Base-by-base conservation (phyloP, 2,888 invertebrate genomes). In the Dicroscelio sp. region DNA sequence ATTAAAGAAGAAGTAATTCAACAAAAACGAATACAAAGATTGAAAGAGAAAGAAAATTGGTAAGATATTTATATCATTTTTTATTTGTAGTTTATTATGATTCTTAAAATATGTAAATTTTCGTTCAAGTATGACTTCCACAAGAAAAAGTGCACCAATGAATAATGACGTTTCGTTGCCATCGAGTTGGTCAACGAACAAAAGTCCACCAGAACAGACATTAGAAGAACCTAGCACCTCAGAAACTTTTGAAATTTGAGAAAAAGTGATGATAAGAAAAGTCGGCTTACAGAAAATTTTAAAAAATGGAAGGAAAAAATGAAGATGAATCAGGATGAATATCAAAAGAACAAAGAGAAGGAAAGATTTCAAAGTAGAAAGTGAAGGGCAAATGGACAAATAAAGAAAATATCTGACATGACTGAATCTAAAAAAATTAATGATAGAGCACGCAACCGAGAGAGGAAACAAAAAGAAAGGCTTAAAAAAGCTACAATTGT, bases 311-410 rank as follows among this genome's bases (percentile, higher is more conserved):
- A 48, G 48, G 48, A 43, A 48, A 60, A 2, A 38, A n/a, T n/a
- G 38, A 60, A 23, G 58, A 55, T 17, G 30, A 71, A 5, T 17
- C 48, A 1, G 38, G 27, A 10, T n/a, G 48, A 71, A 71, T 63
- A 27, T 23, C 27, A 48, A 75, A 78, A 85, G 52, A 55, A 85
- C 14, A 75, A 76, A 58, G 67, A 85, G 43, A 85, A 85, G 25
- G 85, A 78, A 69, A 85, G 67, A 85, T 52, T 75, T 48, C 23
- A 75, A 84, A 71, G 52, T 63, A 43, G 43, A 33, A 84, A 76
- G 69, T 33, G 78, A 85, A 85, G 35, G 43, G 20, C 31, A 58
- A 55, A 85, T 31, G 48, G 58, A n/a, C 58, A 60, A 33, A 27
- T 75, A 31, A 78, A 78, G 63, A 63, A 60, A 38, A 35, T 78